phyloP scores from a whole-genome alignment of 1,140 invertebrate species.

The Aphaenogaster floridana region DNA sequence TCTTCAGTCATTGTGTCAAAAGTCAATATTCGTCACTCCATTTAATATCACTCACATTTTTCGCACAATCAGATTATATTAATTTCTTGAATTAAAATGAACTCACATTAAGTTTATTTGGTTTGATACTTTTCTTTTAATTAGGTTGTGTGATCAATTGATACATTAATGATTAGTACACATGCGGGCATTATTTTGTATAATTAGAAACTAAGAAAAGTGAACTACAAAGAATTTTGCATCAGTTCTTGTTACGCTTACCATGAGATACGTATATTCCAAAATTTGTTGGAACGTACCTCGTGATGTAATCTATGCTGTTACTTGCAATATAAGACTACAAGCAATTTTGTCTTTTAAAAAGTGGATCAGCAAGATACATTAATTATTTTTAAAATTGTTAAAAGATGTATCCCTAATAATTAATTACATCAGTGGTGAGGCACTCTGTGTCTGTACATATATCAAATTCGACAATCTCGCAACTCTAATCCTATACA shows the following conservation, averaged over 20 bases:
- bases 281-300: slow-evolving; percentile 58
- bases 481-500: not conserved
- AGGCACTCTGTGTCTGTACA: not conserved
- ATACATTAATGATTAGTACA: not conserved
- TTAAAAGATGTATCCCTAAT: not conserved
- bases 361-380: not conserved
- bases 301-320: slow-evolving; percentile 17
- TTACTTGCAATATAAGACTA: not conserved
- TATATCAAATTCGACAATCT: not conserved
- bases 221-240: not conserved
- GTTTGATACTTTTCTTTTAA: not conserved
- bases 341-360: slow-evolving; percentile 13
- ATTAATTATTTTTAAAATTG: not conserved
- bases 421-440: not conserved
- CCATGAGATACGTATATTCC: slow-evolving; percentile 50
- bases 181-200: not conserved
- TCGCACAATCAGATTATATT: not conserved
- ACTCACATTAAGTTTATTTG: not conserved
- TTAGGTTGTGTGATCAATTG: not conserved
- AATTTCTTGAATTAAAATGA: slow-evolving; percentile 6
- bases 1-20: not conserved
- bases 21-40: not conserved
- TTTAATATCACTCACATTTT: not conserved
- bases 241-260: not conserved
- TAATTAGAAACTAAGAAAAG: not conserved